A percentile compares a stretch with the other conserved stretches of the same genome.
Evolutionary conservation across 2,888 invertebrate genomes (phyloP).

Genomic region (Nemoura dubitans): DNA sequence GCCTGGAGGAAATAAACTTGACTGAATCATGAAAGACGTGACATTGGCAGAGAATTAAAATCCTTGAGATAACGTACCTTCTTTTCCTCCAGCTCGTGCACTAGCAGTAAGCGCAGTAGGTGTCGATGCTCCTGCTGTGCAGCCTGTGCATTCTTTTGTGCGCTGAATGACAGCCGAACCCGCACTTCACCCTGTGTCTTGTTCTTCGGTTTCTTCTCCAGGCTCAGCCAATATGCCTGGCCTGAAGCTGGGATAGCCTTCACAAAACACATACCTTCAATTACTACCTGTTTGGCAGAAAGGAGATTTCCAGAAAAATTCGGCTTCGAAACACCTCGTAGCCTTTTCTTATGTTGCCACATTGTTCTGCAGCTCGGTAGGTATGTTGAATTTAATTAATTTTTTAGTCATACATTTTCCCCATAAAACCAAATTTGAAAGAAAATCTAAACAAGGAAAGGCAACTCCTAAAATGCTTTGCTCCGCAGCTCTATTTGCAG

Average conservation of each 20-base stretch:
- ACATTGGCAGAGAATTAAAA: constrained; percentile 42
- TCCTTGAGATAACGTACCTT: constrained; percentile 65
- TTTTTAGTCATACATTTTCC: no score
- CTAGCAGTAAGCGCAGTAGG: constrained; percentile 76
- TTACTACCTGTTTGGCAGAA: no score
- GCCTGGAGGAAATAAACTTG: no score
- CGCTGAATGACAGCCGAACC: constrained; percentile 83
- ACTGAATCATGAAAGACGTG: no score
- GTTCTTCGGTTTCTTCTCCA: constrained; percentile 85
- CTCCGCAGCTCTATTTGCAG: no score
- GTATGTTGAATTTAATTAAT: no score
- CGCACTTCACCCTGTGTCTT: constrained; percentile 89
- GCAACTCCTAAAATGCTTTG: no score
- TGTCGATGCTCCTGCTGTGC: constrained; percentile 87
- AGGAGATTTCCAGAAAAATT: constrained; percentile 21
- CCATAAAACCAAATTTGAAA: no score
- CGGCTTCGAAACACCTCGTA: no score
- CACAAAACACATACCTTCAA: constrained; percentile 51
- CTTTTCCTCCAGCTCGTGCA: constrained; percentile 81
- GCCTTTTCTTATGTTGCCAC: no score
- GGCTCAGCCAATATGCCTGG: constrained; percentile 88
- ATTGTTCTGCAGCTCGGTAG: no score
- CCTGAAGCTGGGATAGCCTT: constrained; percentile 94
- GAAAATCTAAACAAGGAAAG: no score
- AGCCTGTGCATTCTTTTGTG: constrained; percentile 85